Evolutionary conservation across 2,888 invertebrate species (phyloP).

Genomic region (Trachelus iudaicus): DNA sequence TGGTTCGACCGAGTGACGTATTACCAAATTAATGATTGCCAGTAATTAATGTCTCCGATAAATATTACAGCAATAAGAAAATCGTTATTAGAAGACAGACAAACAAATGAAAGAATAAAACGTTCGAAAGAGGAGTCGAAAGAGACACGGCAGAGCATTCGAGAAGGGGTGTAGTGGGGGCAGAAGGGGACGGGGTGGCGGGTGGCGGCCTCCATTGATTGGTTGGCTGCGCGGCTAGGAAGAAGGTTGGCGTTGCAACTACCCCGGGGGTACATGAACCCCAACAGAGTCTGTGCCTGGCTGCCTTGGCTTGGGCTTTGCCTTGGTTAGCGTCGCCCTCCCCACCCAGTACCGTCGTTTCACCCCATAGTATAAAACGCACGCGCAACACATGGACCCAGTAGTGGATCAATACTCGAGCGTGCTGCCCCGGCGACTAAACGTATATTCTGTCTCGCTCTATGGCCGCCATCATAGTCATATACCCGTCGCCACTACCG

Average conservation of each 20-base stretch:
- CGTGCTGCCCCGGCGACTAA: slow-evolving; percentile 16
- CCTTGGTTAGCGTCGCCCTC: slow-evolving; percentile 12
- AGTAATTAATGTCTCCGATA: background rate
- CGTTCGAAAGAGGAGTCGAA: slow-evolving; percentile 10
- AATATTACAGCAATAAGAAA: background rate
- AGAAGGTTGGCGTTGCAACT: slow-evolving; percentile 51
- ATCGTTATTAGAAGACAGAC: slow-evolving; percentile 1
- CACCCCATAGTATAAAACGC: slow-evolving; percentile 36
- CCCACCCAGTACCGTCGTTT: slow-evolving; percentile 2
- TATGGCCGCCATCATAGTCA: background rate
- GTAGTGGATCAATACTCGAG: slow-evolving; percentile 60
- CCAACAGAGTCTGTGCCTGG: slow-evolving; percentile 31
- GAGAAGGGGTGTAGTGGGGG: background rate
- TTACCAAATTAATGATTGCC: background rate
- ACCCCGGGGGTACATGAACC: slow-evolving; percentile 55
- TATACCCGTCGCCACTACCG: background rate
- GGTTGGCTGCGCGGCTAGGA: slow-evolving; percentile 48
- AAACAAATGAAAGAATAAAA: background rate
- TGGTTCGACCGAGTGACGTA: background rate
- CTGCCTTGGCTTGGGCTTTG: slow-evolving; percentile 23
- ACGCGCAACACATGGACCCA: slow-evolving; percentile 63
- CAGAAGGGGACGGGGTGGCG: slow-evolving; percentile 22
- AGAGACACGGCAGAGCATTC: background rate
- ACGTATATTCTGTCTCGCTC: slow-evolving; percentile 16
- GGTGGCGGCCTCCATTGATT: slow-evolving; percentile 58